Evolutionary conservation across 2,888 invertebrate species (phyloP).

Genomic region (Sarcophaga caerulescens): DNA sequence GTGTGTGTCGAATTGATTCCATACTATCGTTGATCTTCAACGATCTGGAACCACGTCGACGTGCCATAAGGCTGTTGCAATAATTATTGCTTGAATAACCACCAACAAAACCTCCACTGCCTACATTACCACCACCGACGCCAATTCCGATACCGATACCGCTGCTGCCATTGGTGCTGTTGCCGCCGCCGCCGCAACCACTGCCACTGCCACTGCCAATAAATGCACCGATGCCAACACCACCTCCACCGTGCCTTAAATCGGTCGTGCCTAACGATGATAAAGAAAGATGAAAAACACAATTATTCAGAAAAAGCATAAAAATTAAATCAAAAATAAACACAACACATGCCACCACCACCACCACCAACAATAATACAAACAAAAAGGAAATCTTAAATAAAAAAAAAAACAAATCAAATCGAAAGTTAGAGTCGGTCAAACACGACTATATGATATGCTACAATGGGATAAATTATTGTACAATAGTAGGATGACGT

Average conservation of each 20-base stretch:
- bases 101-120: slow-evolving; percentile 71
- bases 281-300: slow-evolving; percentile 50
- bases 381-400: background rate
- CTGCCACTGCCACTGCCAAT: slow-evolving; percentile 37
- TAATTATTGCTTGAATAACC: slow-evolving; percentile 80
- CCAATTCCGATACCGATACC: slow-evolving; percentile 50
- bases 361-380: too few species aligned
- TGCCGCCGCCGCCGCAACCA: slow-evolving; percentile 24
- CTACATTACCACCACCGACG: slow-evolving; percentile 51
- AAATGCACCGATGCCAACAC: slow-evolving; percentile 14
- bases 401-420: slow-evolving; percentile 2
- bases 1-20: slow-evolving; percentile 77
- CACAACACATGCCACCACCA: too few species aligned
- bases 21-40: slow-evolving; percentile 79
- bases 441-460: too few species aligned
- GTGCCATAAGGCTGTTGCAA: slow-evolving; percentile 81
- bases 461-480: too few species aligned
- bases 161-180: slow-evolving; percentile 17
- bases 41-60: slow-evolving; percentile 82
- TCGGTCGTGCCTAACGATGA: slow-evolving; percentile 82
- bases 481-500: too few species aligned
- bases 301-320: slow-evolving; percentile 22
- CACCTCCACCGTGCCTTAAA: slow-evolving; percentile 79
- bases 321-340: slow-evolving; percentile 16
- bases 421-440: background rate